Evolutionary conservation across 2,888 invertebrate genomes (phyloP).

Genomic region (Acanthosepion pharaonis): DNA sequence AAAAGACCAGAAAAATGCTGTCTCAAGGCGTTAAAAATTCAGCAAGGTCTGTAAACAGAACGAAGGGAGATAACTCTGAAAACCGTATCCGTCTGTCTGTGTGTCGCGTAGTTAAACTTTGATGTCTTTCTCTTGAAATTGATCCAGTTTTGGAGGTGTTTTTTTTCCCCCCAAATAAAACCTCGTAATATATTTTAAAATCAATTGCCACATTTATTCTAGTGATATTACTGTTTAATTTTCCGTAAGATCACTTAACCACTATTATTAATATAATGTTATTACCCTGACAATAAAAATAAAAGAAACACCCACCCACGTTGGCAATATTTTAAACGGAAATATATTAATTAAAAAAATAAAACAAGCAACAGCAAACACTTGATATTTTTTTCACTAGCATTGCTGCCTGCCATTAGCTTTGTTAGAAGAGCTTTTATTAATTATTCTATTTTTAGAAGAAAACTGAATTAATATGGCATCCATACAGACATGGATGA

Average conservation of each 20-base stretch:
- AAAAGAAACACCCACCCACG: too few relatives aligned
- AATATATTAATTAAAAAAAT: too few relatives aligned
- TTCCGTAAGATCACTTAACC: background rate
- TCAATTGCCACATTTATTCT: background rate
- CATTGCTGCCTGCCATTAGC: too few relatives aligned
- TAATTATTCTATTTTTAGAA: too few relatives aligned
- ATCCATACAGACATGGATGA: too few relatives aligned
- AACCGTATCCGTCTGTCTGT: background rate
- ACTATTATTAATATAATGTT: too few relatives aligned
- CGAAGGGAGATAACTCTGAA: background rate
- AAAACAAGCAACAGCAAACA: too few relatives aligned
- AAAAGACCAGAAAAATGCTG: background rate
- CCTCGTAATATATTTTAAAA: background rate
- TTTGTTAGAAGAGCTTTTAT: too few relatives aligned
- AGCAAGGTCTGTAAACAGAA: conserved; percentile 8
- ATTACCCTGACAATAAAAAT: too few relatives aligned
- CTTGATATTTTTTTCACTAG: too few relatives aligned
- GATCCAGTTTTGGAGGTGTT: background rate
- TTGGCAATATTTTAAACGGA: too few relatives aligned
- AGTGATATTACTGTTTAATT: background rate
- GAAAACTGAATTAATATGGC: too few relatives aligned
- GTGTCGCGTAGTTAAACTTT: background rate
- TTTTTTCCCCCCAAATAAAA: background rate
- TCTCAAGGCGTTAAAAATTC: background rate
- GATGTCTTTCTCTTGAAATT: background rate